Evolutionary conservation across 2,888 invertebrate genomes (phyloP), one percentile per base, ranked within the genome.

Genomic region (Anorthoa munda): DNA sequence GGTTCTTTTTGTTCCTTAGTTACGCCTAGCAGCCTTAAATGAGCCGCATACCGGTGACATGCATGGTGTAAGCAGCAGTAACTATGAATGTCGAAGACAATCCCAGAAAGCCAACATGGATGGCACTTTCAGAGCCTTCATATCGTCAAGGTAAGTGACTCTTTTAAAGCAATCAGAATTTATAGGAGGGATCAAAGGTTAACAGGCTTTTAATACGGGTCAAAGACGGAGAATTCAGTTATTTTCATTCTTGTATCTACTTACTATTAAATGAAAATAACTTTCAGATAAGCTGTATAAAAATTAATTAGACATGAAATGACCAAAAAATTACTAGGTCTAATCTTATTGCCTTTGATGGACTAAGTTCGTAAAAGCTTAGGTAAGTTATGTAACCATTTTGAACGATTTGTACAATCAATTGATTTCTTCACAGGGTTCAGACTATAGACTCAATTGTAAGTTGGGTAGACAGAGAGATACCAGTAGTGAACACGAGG

Each of bases 371-470:
- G 12, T 26, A 17, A 45, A 18, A 50, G 39, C 9, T 39, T 39
- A 39, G 9, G 39, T 11, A 13, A 17, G 13, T 69, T 67, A 31
- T 31, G 23, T 48, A 23, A 12, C 4, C 23, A 0, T 0, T 23
- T 48, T 56, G 11, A 31, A 53, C 15, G 17, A 3, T 11, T 53
- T 66, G 21, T 55, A 46, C 1, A 45, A 45, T 45, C 5, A 18
- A 2, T 67, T 61, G 15, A 2, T n/a, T 76, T 68, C 50, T 72
- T 46, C 53, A 2, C 90, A 97, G 98, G 90, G 98, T 98, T 39
- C 99, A 99, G 96, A 99, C 99, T 91, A 97, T 99, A 88, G 98
- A 99, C 93, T 98, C 99, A 50, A 98, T 99, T 88, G 99, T 99
- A 58, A 98, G 98, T 90, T 97, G 97, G 91, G 97, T 97, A 68